phyloP scores from a whole-genome alignment of 2,113 vertebrate species.

The Pimephales promelas region DNA sequence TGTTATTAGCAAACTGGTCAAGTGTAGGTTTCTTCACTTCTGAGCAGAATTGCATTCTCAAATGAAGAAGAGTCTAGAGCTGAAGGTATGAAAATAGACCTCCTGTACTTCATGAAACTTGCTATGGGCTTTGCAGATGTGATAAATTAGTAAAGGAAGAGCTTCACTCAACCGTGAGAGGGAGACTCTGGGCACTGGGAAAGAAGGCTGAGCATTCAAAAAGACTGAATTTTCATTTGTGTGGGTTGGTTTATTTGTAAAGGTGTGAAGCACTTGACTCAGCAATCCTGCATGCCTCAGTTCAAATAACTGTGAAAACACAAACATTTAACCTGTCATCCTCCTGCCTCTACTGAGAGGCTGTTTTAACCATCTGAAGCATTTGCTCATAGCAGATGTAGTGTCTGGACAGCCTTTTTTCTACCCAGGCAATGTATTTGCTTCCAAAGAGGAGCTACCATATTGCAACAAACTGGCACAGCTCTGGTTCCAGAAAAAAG shows the following conservation, averaged over 20 bases:
- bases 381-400: constrained; percentile 15
- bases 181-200: not conserved
- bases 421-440: constrained; percentile 21
- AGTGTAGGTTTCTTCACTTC: not conserved
- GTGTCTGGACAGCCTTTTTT: constrained; percentile 36
- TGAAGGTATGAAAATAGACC: constrained; percentile 1
- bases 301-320: constrained; percentile 3
- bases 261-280: constrained; percentile 37
- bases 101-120: not conserved
- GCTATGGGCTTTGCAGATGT: not conserved
- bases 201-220: not conserved
- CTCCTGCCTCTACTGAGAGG: not conserved
- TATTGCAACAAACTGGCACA: constrained; percentile 35
- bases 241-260: constrained; percentile 17
- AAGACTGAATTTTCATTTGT: not conserved
- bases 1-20: not conserved
- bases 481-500: constrained; percentile 8
- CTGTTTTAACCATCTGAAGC: not conserved
- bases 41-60: not conserved
- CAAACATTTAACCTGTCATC: constrained; percentile 4
- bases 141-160: constrained; percentile 35
- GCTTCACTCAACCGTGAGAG: not conserved
- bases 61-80: not conserved
- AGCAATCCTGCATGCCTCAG: constrained; percentile 6
- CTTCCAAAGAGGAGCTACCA: not conserved